Conservation (phyloP, 2,888 invertebrate genomes). For the Malacosoma neustria region DNA sequence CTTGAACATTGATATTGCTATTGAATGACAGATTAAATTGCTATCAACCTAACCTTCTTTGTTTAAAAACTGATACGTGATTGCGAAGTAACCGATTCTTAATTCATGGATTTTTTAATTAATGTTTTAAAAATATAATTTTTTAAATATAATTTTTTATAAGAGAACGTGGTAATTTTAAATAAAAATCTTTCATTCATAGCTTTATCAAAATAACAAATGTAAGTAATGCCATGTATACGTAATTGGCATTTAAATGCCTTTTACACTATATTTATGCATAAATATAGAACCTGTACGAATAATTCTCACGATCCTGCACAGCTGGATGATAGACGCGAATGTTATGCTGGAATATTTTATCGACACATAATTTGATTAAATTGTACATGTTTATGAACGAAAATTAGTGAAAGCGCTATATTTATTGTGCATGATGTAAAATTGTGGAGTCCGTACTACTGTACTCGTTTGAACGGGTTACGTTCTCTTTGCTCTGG, state of each 20-base stretch:
- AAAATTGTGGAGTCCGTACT: slow-evolving; percentile 37
- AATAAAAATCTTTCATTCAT: slow-evolving; percentile 13
- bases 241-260: slow-evolving; percentile 30
- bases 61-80: no score
- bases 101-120: no score
- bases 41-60: slow-evolving; percentile 5
- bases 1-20: slow-evolving; percentile 17
- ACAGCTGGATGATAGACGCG: slow-evolving; percentile 51
- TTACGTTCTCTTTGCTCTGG: slow-evolving; percentile 24
- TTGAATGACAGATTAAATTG: slow-evolving; percentile 21
- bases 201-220: slow-evolving; percentile 13
- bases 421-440: slow-evolving; percentile 38
- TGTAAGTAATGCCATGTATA: slow-evolving; percentile 19
- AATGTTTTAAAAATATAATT: no score
- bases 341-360: slow-evolving; percentile 36
- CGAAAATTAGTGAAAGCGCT: slow-evolving; percentile 33
- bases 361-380: slow-evolving; percentile 31
- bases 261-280: slow-evolving; percentile 35
- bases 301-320: slow-evolving; percentile 51
- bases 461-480: slow-evolving; percentile 21
- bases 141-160: no score
- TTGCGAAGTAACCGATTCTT: no score
- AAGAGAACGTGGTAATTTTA: no score
- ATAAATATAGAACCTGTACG: slow-evolving; percentile 33
- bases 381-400: slow-evolving; percentile 33